These are phyloP conservation scores for Tipula lateralis DNA, from an alignment of 2,888 invertebrate species.

Conservation along the genomic window DNA sequence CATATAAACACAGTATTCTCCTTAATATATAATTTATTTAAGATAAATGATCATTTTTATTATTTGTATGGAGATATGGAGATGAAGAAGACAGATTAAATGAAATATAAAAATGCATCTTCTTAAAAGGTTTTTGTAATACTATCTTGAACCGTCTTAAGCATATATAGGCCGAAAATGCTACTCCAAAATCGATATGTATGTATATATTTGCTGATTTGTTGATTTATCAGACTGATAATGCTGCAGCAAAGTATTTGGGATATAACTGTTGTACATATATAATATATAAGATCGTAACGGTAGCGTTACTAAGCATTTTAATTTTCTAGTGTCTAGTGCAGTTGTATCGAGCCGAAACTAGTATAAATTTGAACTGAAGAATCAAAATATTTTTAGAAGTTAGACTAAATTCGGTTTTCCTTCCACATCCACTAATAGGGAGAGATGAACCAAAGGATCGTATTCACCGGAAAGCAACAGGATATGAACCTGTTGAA, in stretches of 20 bases:
- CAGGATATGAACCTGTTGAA: no score
- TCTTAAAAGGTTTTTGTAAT: neutral
- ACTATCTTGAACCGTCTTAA: neutral
- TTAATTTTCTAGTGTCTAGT: neutral
- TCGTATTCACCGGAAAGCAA: no score
- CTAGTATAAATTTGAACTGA: no score
- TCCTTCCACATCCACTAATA: no score
- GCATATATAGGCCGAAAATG: neutral
- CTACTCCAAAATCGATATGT: neutral
- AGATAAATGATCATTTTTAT: slow-evolving; percentile 11
- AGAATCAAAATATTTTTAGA: no score
- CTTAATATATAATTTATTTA: neutral
- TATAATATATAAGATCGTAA: neutral
- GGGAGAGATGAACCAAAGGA: no score
- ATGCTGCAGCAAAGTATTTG: neutral
- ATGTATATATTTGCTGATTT: neutral
- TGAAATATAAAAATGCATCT: neutral
- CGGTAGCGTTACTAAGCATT: neutral
- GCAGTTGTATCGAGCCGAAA: neutral
- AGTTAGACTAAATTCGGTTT: no score
- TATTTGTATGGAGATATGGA: neutral
- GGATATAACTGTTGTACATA: neutral
- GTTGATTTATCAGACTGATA: neutral
- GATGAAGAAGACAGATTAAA: neutral
- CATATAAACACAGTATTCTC: neutral